A percentile compares a stretch with the other conserved stretches of the same genome.
phyloP scores from a whole-genome alignment of 2,888 invertebrate genomes.

The Pandemis cinnamomeana region DNA sequence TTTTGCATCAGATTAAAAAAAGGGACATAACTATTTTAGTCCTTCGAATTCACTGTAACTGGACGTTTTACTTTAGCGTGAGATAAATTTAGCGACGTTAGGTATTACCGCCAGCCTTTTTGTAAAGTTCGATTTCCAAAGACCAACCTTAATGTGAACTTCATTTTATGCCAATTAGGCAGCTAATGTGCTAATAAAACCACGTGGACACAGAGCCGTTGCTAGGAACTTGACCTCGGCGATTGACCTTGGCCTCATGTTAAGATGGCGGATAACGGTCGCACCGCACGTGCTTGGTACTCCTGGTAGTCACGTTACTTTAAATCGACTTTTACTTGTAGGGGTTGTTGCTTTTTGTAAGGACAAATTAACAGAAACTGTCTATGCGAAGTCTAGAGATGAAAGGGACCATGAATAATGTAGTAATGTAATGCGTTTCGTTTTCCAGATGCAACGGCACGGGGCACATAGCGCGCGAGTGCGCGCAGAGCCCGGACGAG shows the following conservation, averaged over 20 bases:
- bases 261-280: conserved; percentile 39
- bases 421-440: conserved; percentile 53
- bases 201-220: conserved; percentile 18
- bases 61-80: neutral
- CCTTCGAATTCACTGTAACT: neutral
- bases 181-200: conserved; percentile 9
- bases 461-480: conserved; percentile 97
- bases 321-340: neutral
- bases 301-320: conserved; percentile 35
- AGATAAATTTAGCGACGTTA: neutral
- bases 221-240: conserved; percentile 24
- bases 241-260: conserved; percentile 36
- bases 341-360: neutral
- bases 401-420: neutral
- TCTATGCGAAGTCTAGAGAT: neutral
- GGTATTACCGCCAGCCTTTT: neutral
- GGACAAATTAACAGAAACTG: neutral
- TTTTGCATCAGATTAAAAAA: neutral
- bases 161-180: neutral
- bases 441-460: conserved; percentile 93
- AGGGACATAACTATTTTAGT: neutral
- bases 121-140: neutral
- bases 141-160: neutral
- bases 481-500: conserved; percentile 91
- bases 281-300: conserved; percentile 36